These are phyloP conservation scores for Anser cygnoides DNA, from an alignment of 2,113 vertebrate species.

Conservation along the genomic window DNA sequence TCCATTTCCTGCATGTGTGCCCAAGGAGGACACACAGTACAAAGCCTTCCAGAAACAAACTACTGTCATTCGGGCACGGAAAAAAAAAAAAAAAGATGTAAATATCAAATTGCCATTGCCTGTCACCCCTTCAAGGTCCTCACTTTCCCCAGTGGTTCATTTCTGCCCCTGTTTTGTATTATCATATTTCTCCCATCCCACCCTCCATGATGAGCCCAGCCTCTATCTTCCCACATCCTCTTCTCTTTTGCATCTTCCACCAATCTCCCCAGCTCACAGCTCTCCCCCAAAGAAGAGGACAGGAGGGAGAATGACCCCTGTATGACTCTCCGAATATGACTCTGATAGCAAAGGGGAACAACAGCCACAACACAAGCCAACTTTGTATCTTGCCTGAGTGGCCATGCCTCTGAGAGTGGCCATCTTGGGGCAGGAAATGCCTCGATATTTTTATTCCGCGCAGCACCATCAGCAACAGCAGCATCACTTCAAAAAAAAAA, in stretches of 20 bases:
- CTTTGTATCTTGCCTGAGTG: not conserved
- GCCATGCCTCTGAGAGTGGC: not conserved
- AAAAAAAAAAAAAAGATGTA: not conserved
- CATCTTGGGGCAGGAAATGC: not conserved
- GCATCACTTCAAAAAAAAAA: not conserved
- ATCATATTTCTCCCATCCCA: not conserved
- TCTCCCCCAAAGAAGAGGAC: not conserved
- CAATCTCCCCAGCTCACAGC: not conserved
- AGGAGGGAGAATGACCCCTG: not conserved
- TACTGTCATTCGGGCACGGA: not conserved
- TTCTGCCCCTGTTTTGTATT: not conserved
- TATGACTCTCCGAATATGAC: rapidly evolving
- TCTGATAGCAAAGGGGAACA: not conserved
- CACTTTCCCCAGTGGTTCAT: not conserved
- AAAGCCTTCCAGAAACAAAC: not conserved
- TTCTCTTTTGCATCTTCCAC: not conserved
- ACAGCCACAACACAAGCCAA: not conserved
- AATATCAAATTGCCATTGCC: not conserved
- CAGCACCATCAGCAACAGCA: not conserved
- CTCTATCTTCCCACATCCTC: not conserved
- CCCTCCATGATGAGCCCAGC: not conserved
- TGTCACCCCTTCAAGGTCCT: not conserved
- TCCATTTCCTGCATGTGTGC: not conserved
- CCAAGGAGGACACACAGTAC: not conserved
- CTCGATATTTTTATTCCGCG: not conserved